These are phyloP conservation scores for Palaemon carinicauda DNA, from an alignment of 1,140 invertebrate genomes.

Conservation along the genomic window DNA sequence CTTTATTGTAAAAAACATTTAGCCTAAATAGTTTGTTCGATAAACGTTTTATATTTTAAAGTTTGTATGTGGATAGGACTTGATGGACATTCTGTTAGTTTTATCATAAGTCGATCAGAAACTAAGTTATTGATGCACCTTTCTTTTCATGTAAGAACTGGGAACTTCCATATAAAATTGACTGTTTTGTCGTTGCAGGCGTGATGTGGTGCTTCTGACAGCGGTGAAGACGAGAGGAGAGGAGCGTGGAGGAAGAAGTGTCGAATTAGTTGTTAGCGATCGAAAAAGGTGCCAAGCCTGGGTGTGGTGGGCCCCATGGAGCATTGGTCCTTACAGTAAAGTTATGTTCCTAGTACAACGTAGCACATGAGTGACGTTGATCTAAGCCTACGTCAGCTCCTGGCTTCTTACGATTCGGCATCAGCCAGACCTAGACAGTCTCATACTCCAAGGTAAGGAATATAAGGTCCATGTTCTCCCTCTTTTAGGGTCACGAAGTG, in stretches of 20 bases:
- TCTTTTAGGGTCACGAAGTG: too few relatives aligned
- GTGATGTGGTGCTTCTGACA: constrained; percentile 49
- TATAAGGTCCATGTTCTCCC: neutral
- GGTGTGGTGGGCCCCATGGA: neutral
- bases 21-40: too few relatives aligned
- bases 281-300: neutral
- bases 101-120: too few relatives aligned
- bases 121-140: too few relatives aligned
- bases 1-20: too few relatives aligned
- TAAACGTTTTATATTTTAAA: too few relatives aligned
- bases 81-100: too few relatives aligned
- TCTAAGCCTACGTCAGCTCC: constrained; percentile 34
- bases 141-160: too few relatives aligned
- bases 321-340: constrained; percentile 4
- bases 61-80: too few relatives aligned
- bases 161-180: too few relatives aligned
- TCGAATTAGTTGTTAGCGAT: neutral
- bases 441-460: constrained; percentile 35
- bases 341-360: neutral
- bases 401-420: constrained; percentile 47
- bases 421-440: constrained; percentile 34
- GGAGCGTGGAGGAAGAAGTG: constrained; percentile 13
- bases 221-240: constrained; percentile 1
- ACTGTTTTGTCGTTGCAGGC: constrained; percentile 17
- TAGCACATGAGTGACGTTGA: constrained; percentile 47